Base-by-base conservation (phyloP, 2,888 invertebrate species). In the Bugulina stolonifera region DNA sequence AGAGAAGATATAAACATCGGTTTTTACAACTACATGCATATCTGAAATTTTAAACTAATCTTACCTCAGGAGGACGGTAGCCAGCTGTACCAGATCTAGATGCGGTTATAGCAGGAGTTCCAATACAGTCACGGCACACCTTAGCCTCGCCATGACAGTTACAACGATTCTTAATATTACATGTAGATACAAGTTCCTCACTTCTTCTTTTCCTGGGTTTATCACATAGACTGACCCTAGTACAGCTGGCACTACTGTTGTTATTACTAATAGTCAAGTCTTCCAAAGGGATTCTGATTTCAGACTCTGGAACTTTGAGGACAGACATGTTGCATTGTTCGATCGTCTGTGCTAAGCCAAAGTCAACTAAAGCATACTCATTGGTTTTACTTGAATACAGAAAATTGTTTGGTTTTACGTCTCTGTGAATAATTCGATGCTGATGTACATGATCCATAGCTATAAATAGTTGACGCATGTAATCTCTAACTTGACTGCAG, bases 391-490 rank as follows among this genome's bases (percentile, higher is more conserved):
- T 87, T 83, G 93, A 91, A 81, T 92, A 93, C 14, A 94, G 87
- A 83, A 94, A 94, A 86, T 94, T 94, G 84, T 91, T 92, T 0
- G 94, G 94, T 84, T 94, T 94, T 57, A 94, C 89, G 81, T 94
- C 94, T 72, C 94, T 87, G 82, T 94, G 94, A 74, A 94, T 93
- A 75, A 94, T 89, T 75, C 90, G 89, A 82, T 91, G 91, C 64
- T 89, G 88, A 85, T 94, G 94, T 73, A 94, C 92, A 79, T 91
- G 89, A 3, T 87, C 86, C 77, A 94, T 86, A 1, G 94, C 93
- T 57, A 89, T 86, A 76, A 94, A 84, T 76, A 94, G 85, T 80
- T 93, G 92, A 79, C 87, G 89, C 89, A 94, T 91, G 83, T 94
- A 94, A 73, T 88, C 85, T 73, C 89, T 88, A 54, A 91, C 87